Evolutionary conservation across 2,888 invertebrate genomes (phyloP).

Genomic region (Dolichopus griseipennis): DNA sequence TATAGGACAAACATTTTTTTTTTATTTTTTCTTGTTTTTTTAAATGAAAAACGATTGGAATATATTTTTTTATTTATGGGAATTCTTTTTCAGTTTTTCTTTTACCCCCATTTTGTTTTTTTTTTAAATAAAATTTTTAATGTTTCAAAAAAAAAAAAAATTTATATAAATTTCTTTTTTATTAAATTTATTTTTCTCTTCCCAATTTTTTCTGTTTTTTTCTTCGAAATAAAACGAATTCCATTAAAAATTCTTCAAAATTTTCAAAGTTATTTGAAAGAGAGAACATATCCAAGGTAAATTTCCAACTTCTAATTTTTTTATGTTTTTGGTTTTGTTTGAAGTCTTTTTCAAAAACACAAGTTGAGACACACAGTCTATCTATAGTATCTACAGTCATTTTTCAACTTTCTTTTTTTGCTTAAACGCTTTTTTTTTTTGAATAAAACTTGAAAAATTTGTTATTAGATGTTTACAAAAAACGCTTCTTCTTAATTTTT

Average conservation of each 20-base stretch:
- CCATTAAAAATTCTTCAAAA: slow-evolving; percentile 12
- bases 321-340: too few species aligned
- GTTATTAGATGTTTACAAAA: too few species aligned
- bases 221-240: slow-evolving; percentile 5
- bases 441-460: too few species aligned
- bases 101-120: slow-evolving; percentile 16
- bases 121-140: slow-evolving; percentile 10
- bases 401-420: too few species aligned
- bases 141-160: slow-evolving; percentile 10
- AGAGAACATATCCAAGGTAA: slow-evolving; percentile 89
- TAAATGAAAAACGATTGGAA: not conserved
- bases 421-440: too few species aligned
- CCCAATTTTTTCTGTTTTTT: too few species aligned
- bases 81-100: not conserved
- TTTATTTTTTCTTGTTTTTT: not conserved
- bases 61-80: slow-evolving; percentile 11
- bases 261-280: slow-evolving; percentile 69
- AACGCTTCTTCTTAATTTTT: too few species aligned
- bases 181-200: not conserved
- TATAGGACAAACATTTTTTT: too few species aligned
- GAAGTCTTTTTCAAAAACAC: too few species aligned
- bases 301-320: not conserved
- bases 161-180: slow-evolving; percentile 11
- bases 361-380: too few species aligned
- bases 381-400: too few species aligned